Conservation (phyloP, 2,113 vertebrate genomes). For the Myiopsitta monachus region DNA sequence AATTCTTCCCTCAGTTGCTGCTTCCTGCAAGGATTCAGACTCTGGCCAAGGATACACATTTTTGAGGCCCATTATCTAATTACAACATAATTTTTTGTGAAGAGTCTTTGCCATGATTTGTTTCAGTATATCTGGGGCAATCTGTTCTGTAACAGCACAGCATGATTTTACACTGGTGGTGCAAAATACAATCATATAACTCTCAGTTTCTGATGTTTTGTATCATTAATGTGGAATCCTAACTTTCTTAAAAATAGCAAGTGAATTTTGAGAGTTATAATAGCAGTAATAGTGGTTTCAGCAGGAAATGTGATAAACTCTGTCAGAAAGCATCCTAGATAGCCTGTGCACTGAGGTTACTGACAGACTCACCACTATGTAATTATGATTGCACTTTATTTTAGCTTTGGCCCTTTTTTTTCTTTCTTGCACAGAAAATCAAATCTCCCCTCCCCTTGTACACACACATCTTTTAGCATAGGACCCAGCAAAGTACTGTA, state of each 20-base stretch:
- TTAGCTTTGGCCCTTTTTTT: neutral
- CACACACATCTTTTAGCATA: neutral
- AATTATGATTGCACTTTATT: neutral
- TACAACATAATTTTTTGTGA: neutral
- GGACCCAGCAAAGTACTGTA: neutral
- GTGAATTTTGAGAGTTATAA: neutral
- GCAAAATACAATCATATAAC: neutral
- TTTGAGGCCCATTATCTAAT: neutral
- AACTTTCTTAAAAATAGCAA: neutral
- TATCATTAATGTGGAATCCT: neutral
- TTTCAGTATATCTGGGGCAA: neutral
- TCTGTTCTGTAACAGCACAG: neutral
- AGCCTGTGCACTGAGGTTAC: neutral
- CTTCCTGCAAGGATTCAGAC: neutral
- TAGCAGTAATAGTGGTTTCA: neutral
- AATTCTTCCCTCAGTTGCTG: neutral
- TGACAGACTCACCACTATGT: neutral
- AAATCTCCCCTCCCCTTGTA: neutral
- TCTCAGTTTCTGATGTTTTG: neutral
- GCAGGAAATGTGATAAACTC: neutral
- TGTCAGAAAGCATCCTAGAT: neutral
- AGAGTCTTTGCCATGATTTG: neutral
- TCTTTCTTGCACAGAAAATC: neutral
- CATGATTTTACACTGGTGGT: neutral
- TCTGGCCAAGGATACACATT: neutral